Conservation (phyloP, 2,113 vertebrate genomes). For the Microtus pennsylvanicus region DNA sequence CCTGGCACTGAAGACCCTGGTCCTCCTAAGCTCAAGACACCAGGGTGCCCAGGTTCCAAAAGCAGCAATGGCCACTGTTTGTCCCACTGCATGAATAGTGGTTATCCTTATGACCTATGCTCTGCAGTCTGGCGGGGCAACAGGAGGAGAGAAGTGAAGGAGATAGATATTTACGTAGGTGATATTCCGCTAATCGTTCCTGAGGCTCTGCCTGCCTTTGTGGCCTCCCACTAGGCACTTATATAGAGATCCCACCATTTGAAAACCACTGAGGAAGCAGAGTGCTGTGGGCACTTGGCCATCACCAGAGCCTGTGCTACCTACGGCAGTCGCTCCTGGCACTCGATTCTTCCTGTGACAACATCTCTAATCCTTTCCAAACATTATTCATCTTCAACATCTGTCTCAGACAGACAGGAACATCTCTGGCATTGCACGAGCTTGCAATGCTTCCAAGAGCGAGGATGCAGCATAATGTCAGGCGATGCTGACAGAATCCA, state of each 20-base stretch:
- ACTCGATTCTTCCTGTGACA: conserved; percentile 78
- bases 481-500: conserved; percentile 53
- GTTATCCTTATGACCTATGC: fast-evolving
- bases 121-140: fast-evolving
- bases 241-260: neutral
- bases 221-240: conserved; percentile 74
- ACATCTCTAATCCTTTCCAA: conserved; percentile 81
- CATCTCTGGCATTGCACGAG: conserved; percentile 70
- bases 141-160: neutral
- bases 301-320: conserved; percentile 42
- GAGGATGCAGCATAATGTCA: conserved; percentile 61
- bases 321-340: conserved; percentile 76
- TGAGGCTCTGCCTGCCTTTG: conserved; percentile 84
- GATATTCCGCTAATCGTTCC: conserved; percentile 82
- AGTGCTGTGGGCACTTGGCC: neutral
- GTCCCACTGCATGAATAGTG: fast-evolving
- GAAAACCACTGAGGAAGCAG: conserved; percentile 80
- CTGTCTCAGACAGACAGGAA: conserved; percentile 79
- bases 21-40: too few species aligned
- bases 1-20: fast-evolving
- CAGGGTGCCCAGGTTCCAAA: fast-evolving
- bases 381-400: conserved; percentile 79
- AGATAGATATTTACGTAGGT: conserved; percentile 88
- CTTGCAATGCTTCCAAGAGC: conserved; percentile 76
- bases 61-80: fast-evolving